Evolutionary conservation across 2,888 invertebrate genomes (phyloP).

Genomic region (Cephus spinipes): DNA sequence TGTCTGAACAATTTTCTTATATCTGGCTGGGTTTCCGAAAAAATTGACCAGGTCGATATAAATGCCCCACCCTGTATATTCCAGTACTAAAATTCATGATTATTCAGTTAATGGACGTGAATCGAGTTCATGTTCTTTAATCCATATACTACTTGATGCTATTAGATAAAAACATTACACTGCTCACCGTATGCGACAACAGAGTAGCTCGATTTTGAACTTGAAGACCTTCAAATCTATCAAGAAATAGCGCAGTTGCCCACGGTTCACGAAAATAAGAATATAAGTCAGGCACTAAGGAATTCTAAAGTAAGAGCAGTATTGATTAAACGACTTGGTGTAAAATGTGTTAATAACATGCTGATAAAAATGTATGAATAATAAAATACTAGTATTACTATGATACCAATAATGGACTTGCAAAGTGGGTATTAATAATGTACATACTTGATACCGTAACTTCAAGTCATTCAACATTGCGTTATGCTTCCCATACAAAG

Average conservation of each 20-base stretch:
- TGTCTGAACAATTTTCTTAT: too few species aligned
- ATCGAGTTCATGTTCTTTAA: background rate
- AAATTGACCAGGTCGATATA: too few species aligned
- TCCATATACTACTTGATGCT: background rate
- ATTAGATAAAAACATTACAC: background rate
- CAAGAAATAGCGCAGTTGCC: slow-evolving; percentile 74
- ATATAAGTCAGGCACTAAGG: slow-evolving; percentile 75
- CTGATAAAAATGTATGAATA: background rate
- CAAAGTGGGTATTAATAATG: background rate
- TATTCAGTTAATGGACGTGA: background rate
- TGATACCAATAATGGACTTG: background rate
- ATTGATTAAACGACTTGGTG: background rate
- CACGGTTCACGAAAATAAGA: slow-evolving; percentile 77
- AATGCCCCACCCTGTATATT: background rate
- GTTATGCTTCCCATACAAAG: slow-evolving; percentile 81
- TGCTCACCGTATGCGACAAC: slow-evolving; percentile 38
- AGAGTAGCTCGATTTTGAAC: slow-evolving; percentile 43
- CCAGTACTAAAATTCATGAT: background rate
- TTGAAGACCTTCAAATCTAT: slow-evolving; percentile 70
- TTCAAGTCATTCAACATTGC: slow-evolving; percentile 76
- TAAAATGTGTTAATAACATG: background rate
- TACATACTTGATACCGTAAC: slow-evolving; percentile 70
- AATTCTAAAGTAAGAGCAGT: slow-evolving; percentile 66
- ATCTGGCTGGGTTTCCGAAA: too few species aligned
- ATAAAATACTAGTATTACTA: background rate